Conservation (phyloP, 2,888 invertebrate species). For the Temnothorax unifasciatus region DNA sequence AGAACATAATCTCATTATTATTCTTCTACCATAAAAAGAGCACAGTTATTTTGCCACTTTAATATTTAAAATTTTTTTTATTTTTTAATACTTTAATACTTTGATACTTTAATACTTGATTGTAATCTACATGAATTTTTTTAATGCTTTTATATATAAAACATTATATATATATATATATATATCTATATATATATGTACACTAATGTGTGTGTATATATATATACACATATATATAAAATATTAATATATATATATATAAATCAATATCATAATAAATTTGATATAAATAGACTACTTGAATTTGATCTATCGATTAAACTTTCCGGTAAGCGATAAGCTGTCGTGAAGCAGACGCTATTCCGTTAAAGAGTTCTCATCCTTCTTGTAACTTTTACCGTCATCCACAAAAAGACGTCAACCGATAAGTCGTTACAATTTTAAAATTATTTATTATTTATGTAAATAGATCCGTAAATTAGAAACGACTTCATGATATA, state of each 20-base stretch:
- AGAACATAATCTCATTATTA: neutral
- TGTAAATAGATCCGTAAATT: neutral
- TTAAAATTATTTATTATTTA: neutral
- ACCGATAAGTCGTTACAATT: neutral
- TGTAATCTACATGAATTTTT: neutral
- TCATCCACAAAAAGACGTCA: neutral
- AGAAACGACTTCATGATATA: neutral
- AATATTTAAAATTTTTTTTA: neutral
- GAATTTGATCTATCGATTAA: slow-evolving; percentile 4
- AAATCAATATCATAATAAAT: neutral
- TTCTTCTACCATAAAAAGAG: neutral
- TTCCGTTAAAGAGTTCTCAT: neutral
- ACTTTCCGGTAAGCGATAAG: neutral
- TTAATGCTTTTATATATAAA: neutral
- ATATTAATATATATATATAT: neutral
- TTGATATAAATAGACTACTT: neutral
- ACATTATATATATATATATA: neutral
- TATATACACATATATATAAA: neutral
- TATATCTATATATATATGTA: too few relatives aligned
- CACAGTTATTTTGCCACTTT: neutral
- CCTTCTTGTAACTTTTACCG: neutral
- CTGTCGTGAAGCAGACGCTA: neutral
- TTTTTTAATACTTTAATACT: too few relatives aligned
- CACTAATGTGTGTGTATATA: neutral
- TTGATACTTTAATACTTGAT: too few relatives aligned